phyloP scores from a whole-genome alignment of 2,113 vertebrate species.

The Calonectris borealis region DNA sequence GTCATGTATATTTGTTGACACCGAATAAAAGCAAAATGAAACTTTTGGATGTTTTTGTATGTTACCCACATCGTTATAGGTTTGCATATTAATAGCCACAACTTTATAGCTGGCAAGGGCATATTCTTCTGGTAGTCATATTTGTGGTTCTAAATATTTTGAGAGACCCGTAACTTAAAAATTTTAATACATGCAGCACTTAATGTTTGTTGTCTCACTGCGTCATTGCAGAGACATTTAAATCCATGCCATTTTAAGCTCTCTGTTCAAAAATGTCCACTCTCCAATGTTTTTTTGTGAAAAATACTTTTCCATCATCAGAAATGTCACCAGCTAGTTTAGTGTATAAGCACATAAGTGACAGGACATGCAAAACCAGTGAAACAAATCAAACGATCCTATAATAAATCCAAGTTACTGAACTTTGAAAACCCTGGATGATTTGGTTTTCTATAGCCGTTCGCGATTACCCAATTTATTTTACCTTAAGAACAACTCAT shows the following conservation, averaged over 20 bases:
- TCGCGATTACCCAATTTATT: not conserved
- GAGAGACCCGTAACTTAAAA: not conserved
- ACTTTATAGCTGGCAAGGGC: not conserved
- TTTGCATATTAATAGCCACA: not conserved
- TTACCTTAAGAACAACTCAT: not conserved
- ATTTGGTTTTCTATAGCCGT: not conserved
- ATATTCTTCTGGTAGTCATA: not conserved
- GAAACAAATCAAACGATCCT: not conserved
- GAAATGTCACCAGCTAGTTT: not conserved
- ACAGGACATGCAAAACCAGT: not conserved
- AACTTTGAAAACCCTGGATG: not conserved
- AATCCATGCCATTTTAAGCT: not conserved
- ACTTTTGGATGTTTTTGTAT: not conserved
- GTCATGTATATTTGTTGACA: accelerated
- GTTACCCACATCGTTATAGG: not conserved
- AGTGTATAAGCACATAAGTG: not conserved
- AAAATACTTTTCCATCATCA: not conserved
- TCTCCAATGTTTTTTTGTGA: not conserved
- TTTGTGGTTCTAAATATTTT: not conserved
- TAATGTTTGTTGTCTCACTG: not conserved
- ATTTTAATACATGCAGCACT: not conserved
- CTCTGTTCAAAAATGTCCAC: not conserved
- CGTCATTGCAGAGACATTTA: not conserved
- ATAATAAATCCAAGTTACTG: not conserved
- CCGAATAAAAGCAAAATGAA: not conserved